These are phyloP conservation scores for Emydoidea blandingii DNA, from an alignment of 2,797 vertebrate species.

Conservation along the genomic window DNA sequence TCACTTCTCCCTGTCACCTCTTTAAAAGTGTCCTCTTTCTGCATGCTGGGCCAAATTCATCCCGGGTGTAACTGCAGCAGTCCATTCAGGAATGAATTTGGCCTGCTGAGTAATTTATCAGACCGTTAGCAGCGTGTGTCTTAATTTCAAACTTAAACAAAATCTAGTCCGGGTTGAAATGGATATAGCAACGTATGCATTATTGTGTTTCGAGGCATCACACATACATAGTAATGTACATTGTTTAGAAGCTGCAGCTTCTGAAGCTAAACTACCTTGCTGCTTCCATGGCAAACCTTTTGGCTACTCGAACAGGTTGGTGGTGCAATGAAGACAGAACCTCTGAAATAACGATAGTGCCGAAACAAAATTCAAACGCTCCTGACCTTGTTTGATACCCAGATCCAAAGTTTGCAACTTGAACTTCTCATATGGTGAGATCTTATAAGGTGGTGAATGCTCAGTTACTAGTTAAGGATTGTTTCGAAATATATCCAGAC, in stretches of 20 bases:
- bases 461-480: neutral
- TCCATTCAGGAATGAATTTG: neutral
- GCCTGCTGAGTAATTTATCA: neutral
- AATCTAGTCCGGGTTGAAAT: neutral
- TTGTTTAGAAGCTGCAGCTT: conserved; percentile 33
- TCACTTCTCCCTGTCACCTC: neutral
- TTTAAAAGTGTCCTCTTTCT: neutral
- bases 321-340: neutral
- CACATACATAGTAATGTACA: neutral
- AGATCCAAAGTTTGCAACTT: neutral
- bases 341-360: neutral
- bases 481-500: neutral
- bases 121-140: neutral
- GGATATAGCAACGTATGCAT: rapidly evolving
- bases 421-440: neutral
- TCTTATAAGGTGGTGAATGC: neutral
- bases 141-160: neutral
- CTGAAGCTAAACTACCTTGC: conserved; percentile 12
- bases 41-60: neutral
- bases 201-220: neutral
- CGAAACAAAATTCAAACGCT: neutral
- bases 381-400: neutral
- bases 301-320: neutral
- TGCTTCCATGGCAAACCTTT: conserved; percentile 41
- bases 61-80: neutral